Base-by-base conservation (phyloP, 2,113 vertebrate species). In the Tylochromis polylepis region DNA sequence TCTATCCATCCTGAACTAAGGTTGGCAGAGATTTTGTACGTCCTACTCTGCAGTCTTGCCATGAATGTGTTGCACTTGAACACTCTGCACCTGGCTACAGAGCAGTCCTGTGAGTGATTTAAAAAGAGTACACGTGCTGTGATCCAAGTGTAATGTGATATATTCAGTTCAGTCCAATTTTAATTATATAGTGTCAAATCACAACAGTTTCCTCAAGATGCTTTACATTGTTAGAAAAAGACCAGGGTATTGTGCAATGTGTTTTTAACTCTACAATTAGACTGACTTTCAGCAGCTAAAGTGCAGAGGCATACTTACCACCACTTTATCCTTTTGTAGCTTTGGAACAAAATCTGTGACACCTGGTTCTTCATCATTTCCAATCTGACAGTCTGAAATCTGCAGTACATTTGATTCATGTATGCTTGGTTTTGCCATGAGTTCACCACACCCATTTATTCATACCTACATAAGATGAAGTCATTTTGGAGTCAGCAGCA, bases 1-100 rank as follows among this genome's bases (percentile, higher is more conserved):
- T 67, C 36, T 41, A 67, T 41, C 62, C 96, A 97, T 29, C 27
- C 43, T 2, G 97, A 96, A 84, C 94, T 96, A 4, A 97, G 86
- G 75, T 95, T 94, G 22, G 95, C 96, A 59, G 94, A 94, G 67
- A 97, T 94, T 46, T n/a, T 82, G 92, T 96, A 97, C 2, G 70
- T 81, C 22, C 88, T 84, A 0, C 58, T 56, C 5, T 95, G 92
- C 34, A 82, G 82, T 83, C 84, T 89, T 11, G 2, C 89, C 72
- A 81, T 96, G 84, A 85, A 88, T 24, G 27, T 11, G 1, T 10
- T 87, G 87, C 97, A 98, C 55, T 1, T 94, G 75, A 97, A 94
- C 49, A 91, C 90, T 16, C 56, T 58, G 56, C 56, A 58, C 7
- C 8, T 58, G 56, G 56, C 7, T 58, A 58, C 56, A 58, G 92